phyloP scores from a whole-genome alignment of 2,888 invertebrate genomes.

The Drosophila siamana region DNA sequence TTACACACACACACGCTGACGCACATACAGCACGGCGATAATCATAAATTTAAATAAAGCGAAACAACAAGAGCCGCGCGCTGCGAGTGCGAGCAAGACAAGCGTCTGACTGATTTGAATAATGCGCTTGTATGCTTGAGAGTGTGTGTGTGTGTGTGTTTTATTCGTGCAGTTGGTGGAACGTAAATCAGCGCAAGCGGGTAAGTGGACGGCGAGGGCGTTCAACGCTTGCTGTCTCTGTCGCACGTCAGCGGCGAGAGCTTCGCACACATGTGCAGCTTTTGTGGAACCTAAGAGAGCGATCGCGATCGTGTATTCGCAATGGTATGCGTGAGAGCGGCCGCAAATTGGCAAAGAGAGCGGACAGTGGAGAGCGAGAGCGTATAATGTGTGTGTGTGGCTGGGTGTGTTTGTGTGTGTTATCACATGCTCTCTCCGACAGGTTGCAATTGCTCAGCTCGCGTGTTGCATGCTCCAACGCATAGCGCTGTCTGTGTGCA shows the following conservation, averaged over 20 bases:
- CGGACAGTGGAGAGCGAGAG: slow-evolving; percentile 11
- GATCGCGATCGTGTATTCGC: slow-evolving; percentile 28
- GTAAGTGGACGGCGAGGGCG: slow-evolving; percentile 36
- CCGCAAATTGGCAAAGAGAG: slow-evolving; percentile 45
- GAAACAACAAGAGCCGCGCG: slow-evolving; percentile 25
- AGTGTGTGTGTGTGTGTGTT: neutral
- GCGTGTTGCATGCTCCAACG: slow-evolving; percentile 64
- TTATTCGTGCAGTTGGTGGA: slow-evolving; percentile 26
- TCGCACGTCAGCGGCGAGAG: slow-evolving; percentile 27
- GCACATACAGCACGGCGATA: slow-evolving; percentile 42
- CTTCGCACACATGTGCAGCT: slow-evolving; percentile 51
- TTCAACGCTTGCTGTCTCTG: slow-evolving; percentile 50
- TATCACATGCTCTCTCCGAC: slow-evolving; percentile 32
- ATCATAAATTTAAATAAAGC: slow-evolving; percentile 78
- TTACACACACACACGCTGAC: slow-evolving; percentile 17
- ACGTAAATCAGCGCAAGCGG: slow-evolving; percentile 20
- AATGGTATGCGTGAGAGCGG: slow-evolving; percentile 30
- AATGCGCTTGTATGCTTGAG: slow-evolving; percentile 45
- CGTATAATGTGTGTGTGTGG: slow-evolving; percentile 6
- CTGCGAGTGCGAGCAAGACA: slow-evolving; percentile 46
- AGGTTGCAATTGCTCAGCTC: slow-evolving; percentile 58
- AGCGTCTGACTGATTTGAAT: slow-evolving; percentile 63
- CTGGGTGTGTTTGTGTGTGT: slow-evolving; percentile 12
- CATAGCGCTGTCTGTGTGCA: slow-evolving; percentile 34
- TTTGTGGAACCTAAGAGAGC: slow-evolving; percentile 77